Evolutionary conservation across 2,888 invertebrate species (phyloP), one percentile per base, ranked within the genome.

Genomic region (Ferdinandea cuprea): DNA sequence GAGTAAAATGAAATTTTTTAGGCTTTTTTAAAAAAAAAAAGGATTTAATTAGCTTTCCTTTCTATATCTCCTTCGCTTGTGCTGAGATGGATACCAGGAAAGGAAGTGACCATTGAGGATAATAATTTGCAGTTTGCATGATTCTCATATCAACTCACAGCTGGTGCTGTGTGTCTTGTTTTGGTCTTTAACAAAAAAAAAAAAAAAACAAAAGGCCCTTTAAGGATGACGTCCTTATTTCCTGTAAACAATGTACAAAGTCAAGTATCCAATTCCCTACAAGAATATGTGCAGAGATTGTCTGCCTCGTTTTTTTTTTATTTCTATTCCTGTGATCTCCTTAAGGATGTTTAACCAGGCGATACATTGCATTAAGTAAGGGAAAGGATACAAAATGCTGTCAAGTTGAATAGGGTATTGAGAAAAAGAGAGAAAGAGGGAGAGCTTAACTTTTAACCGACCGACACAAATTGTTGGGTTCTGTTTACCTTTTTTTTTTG

Each of bases 291-390:
- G 40, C 52, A 30, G 66, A 66, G 66, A 66, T 52, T 66, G 66
- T 25, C 3, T 42, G 40, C 11, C 2, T 13, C 13, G 11, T 50
- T 21, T 30, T 13, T 56, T 13, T 59, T 25, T 63, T 35, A n/a
- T 52, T 17, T n/a, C 17, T 3, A 21, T 54, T 37, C 25, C 11
- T 63, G 37, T 28, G 59, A 68, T 76, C 59, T 59, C 48, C 68
- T 76, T 68, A 59, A 68, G 76, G 59, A 52, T 76, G 76, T 76
- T 76, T 76, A 76, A 59, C 76, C 76, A 76, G 68, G 76, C 76
- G 68, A 76, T 76, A 61, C 52, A 76, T 59, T 54, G 68, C 52
- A 76, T 59, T 76, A 59, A 68, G 44, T 35, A 44, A 59, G 40
- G 30, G 19, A 65, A 56, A 37, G 28, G 65, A 58, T 65, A 61